Conservation (phyloP, 2,797 vertebrate species). For the Salarias fasciatus region DNA sequence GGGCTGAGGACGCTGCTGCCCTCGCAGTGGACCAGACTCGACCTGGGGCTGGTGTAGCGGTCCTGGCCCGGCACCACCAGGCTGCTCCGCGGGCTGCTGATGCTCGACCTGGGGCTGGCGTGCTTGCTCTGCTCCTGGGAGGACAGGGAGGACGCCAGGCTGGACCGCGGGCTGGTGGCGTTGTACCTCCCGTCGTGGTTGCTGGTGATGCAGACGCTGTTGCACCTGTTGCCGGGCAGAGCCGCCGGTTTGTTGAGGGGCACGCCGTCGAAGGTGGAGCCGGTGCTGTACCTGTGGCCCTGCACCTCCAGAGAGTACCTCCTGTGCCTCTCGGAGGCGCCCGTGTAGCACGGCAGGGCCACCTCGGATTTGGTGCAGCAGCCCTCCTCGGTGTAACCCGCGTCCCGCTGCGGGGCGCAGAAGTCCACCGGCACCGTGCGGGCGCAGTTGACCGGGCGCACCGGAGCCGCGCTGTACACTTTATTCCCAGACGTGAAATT, state of each 20-base stretch:
- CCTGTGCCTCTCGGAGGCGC: conserved; percentile 83
- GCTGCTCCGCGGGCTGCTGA: conserved; percentile 85
- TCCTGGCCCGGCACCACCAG: conserved; percentile 83
- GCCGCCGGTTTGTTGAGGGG: conserved; percentile 78
- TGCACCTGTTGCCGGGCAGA: conserved; percentile 81
- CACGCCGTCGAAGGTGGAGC: conserved; percentile 85
- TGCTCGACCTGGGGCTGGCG: conserved; percentile 87
- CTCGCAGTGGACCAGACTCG: conserved; percentile 83
- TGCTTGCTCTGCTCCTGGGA: conserved; percentile 87
- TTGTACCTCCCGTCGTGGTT: conserved; percentile 79
- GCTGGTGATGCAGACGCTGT: conserved; percentile 78
- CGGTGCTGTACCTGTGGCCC: conserved; percentile 86
- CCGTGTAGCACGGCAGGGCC: conserved; percentile 90
- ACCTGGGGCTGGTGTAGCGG: conserved; percentile 83
- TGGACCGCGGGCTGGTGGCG: conserved; percentile 84
- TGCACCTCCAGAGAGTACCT: conserved; percentile 88
- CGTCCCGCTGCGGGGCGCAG: conserved; percentile 82
- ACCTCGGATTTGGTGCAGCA: conserved; percentile 90
- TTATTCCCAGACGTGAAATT: conserved; percentile 82
- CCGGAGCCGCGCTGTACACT: conserved; percentile 83
- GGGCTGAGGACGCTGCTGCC: conserved; percentile 80
- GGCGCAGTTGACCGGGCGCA: conserved; percentile 80
- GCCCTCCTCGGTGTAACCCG: conserved; percentile 76
- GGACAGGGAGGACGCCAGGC: conserved; percentile 81
- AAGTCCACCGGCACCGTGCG: conserved; percentile 82